Conservation (phyloP, 2,113 vertebrate genomes). For the Falcunculus frontatus region DNA sequence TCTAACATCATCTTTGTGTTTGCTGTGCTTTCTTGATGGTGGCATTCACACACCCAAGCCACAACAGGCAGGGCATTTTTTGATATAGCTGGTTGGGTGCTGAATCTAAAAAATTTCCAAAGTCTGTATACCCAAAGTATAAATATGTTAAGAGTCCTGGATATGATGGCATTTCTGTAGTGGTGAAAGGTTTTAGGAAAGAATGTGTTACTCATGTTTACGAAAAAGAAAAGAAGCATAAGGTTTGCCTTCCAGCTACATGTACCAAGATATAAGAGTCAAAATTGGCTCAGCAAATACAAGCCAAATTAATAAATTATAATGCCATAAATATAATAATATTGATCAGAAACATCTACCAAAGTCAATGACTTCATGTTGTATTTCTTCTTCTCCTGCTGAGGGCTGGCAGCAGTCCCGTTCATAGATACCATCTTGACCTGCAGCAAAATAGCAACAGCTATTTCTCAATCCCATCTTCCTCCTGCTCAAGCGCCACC, state of each 20-base stretch:
- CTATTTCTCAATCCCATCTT: not conserved
- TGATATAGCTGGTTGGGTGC: not conserved
- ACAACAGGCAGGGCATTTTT: not conserved
- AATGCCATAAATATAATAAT: not conserved
- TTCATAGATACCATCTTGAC: not conserved
- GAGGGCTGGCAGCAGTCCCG: not conserved
- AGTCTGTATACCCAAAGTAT: not conserved
- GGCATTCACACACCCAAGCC: not conserved
- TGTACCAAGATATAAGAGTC: not conserved
- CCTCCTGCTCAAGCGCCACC: not conserved
- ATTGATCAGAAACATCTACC: not conserved
- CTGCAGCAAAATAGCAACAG: not conserved
- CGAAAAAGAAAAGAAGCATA: rapidly evolving
- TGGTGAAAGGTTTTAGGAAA: not conserved
- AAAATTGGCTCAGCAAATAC: not conserved
- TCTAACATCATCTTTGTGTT: not conserved
- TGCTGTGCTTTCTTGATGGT: not conserved
- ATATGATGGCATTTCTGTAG: not conserved
- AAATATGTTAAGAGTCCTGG: not conserved
- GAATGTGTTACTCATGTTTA: not conserved
- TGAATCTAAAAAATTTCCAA: not conserved
- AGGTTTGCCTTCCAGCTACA: not conserved
- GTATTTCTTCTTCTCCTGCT: not conserved
- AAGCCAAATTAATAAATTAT: not conserved
- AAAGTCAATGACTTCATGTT: not conserved